Conservation (phyloP, 2,113 vertebrate species). For the Heterotilapia buettikoferi region DNA sequence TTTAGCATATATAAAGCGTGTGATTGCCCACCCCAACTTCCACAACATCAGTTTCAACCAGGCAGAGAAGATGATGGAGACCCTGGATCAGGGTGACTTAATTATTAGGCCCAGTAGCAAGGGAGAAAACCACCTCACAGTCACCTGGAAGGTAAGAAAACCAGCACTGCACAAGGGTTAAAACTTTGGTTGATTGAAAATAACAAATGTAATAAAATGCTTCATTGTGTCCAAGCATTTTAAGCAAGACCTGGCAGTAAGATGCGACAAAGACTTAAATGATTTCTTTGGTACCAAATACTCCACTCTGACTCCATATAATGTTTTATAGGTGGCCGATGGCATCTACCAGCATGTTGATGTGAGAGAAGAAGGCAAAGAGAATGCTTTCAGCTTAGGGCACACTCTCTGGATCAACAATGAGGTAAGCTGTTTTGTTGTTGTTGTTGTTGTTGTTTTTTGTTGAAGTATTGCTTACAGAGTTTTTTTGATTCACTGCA, state of each 20-base stretch:
- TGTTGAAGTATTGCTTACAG: background rate
- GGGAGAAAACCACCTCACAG: constrained; percentile 94
- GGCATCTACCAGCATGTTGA: constrained; percentile 97
- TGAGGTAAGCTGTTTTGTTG: constrained; percentile 73
- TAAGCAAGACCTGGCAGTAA: background rate
- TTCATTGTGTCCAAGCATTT: background rate
- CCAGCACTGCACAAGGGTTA: background rate
- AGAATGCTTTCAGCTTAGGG: constrained; percentile 97
- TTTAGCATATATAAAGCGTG: constrained; percentile 93
- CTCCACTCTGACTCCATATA: background rate
- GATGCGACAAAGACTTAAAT: background rate
- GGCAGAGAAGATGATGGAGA: constrained; percentile 99
- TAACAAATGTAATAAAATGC: background rate
- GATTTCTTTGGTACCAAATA: background rate
- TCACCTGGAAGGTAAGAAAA: constrained; percentile 87
- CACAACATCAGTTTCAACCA: constrained; percentile 99
- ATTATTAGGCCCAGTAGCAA: constrained; percentile 98
- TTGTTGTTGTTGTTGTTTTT: accelerated
- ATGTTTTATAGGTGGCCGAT: constrained; percentile 76
- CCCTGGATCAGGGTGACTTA: constrained; percentile 95
- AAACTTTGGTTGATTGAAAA: background rate
- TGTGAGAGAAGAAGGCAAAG: constrained; percentile 93
- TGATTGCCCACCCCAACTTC: constrained; percentile 97
- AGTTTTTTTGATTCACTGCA: constrained; percentile 24
- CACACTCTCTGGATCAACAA: constrained; percentile 94